Conservation (phyloP, 2,888 invertebrate species). For the Oegoconia quadripuncta region DNA sequence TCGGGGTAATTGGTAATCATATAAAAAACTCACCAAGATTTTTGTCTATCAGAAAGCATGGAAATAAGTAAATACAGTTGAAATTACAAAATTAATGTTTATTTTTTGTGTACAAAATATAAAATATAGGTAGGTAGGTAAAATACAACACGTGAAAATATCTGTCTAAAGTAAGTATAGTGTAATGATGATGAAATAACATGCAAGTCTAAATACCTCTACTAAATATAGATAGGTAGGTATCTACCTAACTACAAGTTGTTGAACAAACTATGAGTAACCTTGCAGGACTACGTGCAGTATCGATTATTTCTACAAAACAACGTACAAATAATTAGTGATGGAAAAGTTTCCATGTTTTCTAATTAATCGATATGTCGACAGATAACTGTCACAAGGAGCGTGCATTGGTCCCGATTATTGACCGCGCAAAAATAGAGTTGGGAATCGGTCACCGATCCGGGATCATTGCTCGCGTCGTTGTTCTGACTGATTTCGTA, state of each 20-base stretch:
- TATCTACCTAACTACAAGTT: too few species aligned
- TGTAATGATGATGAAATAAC: too few species aligned
- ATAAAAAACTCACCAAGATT: slow-evolving; percentile 67
- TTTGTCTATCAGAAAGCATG: slow-evolving; percentile 72
- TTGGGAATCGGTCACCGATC: slow-evolving; percentile 36
- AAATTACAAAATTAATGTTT: background rate
- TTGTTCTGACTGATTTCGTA: slow-evolving; percentile 34
- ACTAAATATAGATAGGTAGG: too few species aligned
- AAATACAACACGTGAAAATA: too few species aligned
- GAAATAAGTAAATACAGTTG: slow-evolving; percentile 26
- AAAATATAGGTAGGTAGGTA: too few species aligned
- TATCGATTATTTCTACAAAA: background rate
- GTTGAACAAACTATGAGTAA: too few species aligned
- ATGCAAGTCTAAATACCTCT: too few species aligned
- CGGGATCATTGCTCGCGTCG: slow-evolving; percentile 44
- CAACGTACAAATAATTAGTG: background rate
- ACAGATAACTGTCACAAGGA: slow-evolving; percentile 15
- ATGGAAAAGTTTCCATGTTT: slow-evolving; percentile 14
- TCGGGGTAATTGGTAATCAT: too few species aligned
- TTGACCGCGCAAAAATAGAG: slow-evolving; percentile 47
- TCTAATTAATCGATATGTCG: slow-evolving; percentile 17
- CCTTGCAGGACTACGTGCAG: too few species aligned
- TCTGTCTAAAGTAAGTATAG: too few species aligned
- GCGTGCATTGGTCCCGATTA: slow-evolving; percentile 33
- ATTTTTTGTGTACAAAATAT: background rate